phyloP scores from a whole-genome alignment of 2,113 vertebrate genomes.

The Accipiter virgatus region DNA sequence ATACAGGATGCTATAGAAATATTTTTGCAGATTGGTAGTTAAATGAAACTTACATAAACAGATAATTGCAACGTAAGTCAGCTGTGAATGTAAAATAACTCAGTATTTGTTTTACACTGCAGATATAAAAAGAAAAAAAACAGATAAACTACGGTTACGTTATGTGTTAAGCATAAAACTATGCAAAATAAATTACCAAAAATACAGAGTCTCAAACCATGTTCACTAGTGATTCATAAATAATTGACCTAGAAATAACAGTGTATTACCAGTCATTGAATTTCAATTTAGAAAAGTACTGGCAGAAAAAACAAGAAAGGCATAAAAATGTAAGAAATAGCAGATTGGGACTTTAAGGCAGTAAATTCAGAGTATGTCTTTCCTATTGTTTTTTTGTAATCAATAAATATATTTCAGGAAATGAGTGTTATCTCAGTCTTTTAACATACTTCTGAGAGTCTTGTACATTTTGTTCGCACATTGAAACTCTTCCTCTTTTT shows the following conservation, averaged over 20 bases:
- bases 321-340: neutral
- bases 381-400: neutral
- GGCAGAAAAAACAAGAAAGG: neutral
- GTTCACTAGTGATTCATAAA: neutral
- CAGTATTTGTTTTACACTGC: neutral
- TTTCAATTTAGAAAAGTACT: neutral
- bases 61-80: neutral
- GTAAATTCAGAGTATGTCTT: neutral
- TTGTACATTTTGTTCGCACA: neutral
- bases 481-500: neutral
- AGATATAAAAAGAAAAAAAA: neutral
- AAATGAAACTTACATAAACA: neutral
- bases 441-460: neutral
- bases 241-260: neutral
- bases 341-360: neutral
- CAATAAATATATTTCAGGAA: neutral
- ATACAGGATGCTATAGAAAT: neutral
- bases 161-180: neutral
- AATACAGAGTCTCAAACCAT: neutral
- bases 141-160: neutral
- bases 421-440: neutral
- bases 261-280: neutral
- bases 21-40: neutral
- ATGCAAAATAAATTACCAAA: neutral
- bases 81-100: neutral